Base-by-base conservation (phyloP, 2,797 vertebrate genomes). In the Myotis myotis region DNA sequence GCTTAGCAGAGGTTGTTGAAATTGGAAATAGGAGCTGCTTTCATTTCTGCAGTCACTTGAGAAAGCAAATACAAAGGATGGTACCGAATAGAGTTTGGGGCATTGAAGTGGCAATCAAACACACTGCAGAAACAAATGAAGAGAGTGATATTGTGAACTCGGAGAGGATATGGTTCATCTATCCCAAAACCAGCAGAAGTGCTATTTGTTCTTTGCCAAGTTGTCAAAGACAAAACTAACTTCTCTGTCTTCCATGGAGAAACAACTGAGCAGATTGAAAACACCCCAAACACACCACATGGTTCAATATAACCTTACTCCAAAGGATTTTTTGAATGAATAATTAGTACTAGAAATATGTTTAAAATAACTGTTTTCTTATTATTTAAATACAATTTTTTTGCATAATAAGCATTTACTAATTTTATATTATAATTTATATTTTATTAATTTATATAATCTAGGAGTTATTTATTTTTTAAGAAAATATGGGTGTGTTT, bases 11-110 rank as follows among this genome's bases (percentile, higher is more conserved):
- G 30, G 33, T 93, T 93, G 72, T 82, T 28, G 4, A 95, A 98
- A 97, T 13, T 96, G 96, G 92, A 98, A 98, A 96, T 95, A 96
- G 28, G 96, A 95, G 51, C 93, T 91, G 87, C 93, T 98, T 97
- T 94, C 89, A 78, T 97, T 97, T 96, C 85, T 88, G 75, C 83
- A 89, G 82, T 87, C 55, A 83, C 93, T 98, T 97, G 90, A 96
- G 86, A 95, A 78, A 97, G n/a, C 19, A 96, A 91, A 94, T 83
- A 97, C 95, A 94, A 96, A 96, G n/a, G 47, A 97, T 84, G 28
- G 38, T 74, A 79, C 81, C 84, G 96, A 97, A 96, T 85, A 96
- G 89, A 96, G 38, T 62, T 81, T 49, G 71, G 80, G 90, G 51
- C 33, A 2, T 94, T 96, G 89, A 95, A 94, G 66, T 91, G 72